Evolutionary conservation across 2,113 vertebrate genomes (phyloP), one percentile per base, ranked within the genome.

Genomic region (Malurus cyaneus): DNA sequence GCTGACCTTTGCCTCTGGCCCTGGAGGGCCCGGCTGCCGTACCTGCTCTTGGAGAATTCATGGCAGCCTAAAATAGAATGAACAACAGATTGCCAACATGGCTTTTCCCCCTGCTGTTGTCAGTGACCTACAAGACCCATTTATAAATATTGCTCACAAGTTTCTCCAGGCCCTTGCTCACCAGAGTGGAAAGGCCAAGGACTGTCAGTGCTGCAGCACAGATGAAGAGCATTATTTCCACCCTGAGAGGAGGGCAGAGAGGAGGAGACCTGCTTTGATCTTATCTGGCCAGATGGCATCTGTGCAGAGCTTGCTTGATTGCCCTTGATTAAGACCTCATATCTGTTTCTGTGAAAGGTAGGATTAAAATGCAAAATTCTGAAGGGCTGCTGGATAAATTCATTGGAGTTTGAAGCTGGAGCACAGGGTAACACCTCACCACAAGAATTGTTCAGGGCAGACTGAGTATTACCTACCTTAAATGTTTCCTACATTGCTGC

Each of bases 121-220:
- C 73, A 81, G 69, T 91, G 77, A 78, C 86, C 88, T 83, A 73
- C 60, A 54, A 88, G 82, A 80, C 59, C 53, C 61, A 61, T 79
- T 84, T 91, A 74, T 83, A 95, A 93, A 89, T 78, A 89, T 9
- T 86, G 69, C 80, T 91, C 36, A 60, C 53, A 86, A 28, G 46
- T 82, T 94, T 94, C 86, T 91, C 36, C 78, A 87, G 84, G 84
- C 84, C 73, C 47, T 84, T 87, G 72, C 59, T 95, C 78, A 89
- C 53, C 77, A 67, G 50, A 24, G 70, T 62, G 73, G 86, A 93
- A 94, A 92, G 93, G 91, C 69, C 69, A 94, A 92, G 80, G 85
- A 88, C 71, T 91, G 65, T 47, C 41, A 39, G 44, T 86, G 62
- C 42, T 88, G 41, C 67, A 83, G 80, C 34, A 78, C 56, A 74